A percentile compares a stretch with the other conserved stretches of the same genome.
Conservation (phyloP, 1,140 invertebrate species). For the Drosophila carrolli region DNA sequence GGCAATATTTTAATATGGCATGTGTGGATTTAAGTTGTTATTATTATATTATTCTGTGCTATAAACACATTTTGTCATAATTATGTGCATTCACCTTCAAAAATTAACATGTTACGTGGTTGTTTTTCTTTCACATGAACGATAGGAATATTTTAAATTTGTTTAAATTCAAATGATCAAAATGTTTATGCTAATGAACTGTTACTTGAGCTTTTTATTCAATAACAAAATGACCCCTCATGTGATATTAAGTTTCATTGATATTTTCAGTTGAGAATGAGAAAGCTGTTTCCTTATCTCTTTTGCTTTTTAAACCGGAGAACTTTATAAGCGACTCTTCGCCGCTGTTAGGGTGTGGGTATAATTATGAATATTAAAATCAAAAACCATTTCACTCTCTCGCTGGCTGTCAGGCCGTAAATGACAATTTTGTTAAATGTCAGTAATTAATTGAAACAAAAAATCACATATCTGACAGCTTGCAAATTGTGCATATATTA, state of each 20-base stretch:
- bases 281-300: background rate
- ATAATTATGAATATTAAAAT: conserved; percentile 61
- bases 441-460: conserved; percentile 71
- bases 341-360: conserved; percentile 25
- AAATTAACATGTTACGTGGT: conserved; percentile 2
- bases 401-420: conserved; percentile 51
- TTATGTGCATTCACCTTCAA: background rate
- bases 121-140: background rate
- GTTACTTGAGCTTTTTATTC: background rate
- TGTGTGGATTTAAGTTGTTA: too few relatives aligned
- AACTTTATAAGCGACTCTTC: background rate
- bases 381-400: conserved; percentile 43
- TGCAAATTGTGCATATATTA: conserved; percentile 28
- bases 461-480: conserved; percentile 50
- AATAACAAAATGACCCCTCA: background rate
- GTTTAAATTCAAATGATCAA: background rate
- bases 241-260: conserved; percentile 8
- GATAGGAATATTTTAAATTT: background rate
- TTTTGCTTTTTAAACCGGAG: background rate
- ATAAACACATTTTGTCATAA: background rate
- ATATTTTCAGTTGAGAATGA: background rate
- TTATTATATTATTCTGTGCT: background rate
- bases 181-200: background rate
- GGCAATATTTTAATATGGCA: too few relatives aligned
- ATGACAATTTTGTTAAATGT: conserved; percentile 69